Evolutionary conservation across 2,797 vertebrate species (phyloP), one percentile per base, ranked within the genome.

Genomic region (Aselliscus stoliczkanus): DNA sequence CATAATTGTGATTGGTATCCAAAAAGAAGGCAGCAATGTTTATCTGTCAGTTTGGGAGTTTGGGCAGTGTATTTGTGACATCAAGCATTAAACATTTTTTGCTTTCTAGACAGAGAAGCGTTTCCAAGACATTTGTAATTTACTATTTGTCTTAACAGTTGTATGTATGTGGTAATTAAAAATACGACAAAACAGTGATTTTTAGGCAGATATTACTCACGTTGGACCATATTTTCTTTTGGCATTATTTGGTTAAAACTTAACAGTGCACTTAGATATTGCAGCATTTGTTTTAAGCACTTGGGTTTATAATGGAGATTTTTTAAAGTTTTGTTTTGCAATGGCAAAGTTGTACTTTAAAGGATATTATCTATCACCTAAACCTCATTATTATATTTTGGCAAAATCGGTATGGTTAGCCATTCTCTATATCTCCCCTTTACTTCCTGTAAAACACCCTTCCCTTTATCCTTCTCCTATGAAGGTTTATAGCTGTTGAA

Each of bases 201-300:
- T 54, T 92, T 56, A 93, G 73, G 47, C 65, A 90, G 7, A 76
- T 92, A 94, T 95, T 96, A 93, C 56, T 96, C 39, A 64, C 11
- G 21, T 67, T 93, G 42, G n/a, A 58, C 44, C 60, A 0, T 80
- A 69, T 92, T 96, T 88, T 94, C 60, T 96, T 95, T 86, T 73
- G 84, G 29, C 21, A 69, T 20, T 82, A 4, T 83, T 94, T 93
- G 15, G 69, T 97, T 82, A 94, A 86, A 88, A 90, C n/a, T 54
- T 96, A 88, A 23, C 84, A 82, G 52, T 94, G 62, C 9, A 34
- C 76, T 90, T 96, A 83, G 69, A 56, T 44, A 39, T 67, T 88
- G 29, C 8, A 75, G 17, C 21, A 37, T 90, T 93, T 86, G 23
- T 96, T 70, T 95, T 82, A 94, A 95, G 47, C n/a, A 85, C 13